phyloP scores from a whole-genome alignment of 35 echinoderm and acorn worm species.

The Lytechinus pictus region DNA sequence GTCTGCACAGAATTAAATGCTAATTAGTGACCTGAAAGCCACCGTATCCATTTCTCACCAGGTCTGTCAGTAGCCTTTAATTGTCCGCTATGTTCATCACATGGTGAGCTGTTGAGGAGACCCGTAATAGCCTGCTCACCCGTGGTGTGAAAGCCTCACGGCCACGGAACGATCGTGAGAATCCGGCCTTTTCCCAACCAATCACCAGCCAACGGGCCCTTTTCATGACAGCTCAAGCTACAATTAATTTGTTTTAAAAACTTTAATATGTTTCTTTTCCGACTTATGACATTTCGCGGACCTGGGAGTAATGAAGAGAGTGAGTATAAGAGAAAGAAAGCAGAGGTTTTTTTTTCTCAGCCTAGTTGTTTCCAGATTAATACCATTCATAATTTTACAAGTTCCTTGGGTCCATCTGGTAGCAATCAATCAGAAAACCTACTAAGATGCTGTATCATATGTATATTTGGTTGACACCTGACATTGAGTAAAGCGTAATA shows the following conservation, averaged over 20 bases:
- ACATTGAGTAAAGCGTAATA: not conserved
- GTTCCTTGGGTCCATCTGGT: not conserved
- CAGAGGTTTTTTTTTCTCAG: not conserved
- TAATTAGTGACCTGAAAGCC: constrained; percentile 56
- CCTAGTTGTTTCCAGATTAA: not conserved
- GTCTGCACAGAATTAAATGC: constrained; percentile 54
- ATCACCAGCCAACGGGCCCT: constrained; percentile 25
- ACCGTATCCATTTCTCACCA: constrained; percentile 44
- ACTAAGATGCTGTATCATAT: not conserved
- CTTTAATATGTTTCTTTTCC: constrained; percentile 28
- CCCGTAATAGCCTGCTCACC: constrained; percentile 22
- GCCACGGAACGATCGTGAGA: constrained; percentile 30
- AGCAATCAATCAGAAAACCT: not conserved
- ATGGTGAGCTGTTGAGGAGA: not conserved
- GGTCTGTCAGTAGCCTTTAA: constrained; percentile 49
- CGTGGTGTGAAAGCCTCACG: constrained; percentile 18
- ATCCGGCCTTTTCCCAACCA: constrained; percentile 5
- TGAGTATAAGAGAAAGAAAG: not conserved
- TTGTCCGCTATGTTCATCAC: constrained; percentile 35
- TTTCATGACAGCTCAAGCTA: constrained; percentile 41
- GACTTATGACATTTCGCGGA: constrained; percentile 26
- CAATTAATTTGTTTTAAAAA: constrained; percentile 44
- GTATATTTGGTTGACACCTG: not conserved
- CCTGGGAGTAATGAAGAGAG: not conserved
- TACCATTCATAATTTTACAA: not conserved